Base-by-base conservation (phyloP, 2,797 vertebrate genomes). In the Galaxias olidus region DNA sequence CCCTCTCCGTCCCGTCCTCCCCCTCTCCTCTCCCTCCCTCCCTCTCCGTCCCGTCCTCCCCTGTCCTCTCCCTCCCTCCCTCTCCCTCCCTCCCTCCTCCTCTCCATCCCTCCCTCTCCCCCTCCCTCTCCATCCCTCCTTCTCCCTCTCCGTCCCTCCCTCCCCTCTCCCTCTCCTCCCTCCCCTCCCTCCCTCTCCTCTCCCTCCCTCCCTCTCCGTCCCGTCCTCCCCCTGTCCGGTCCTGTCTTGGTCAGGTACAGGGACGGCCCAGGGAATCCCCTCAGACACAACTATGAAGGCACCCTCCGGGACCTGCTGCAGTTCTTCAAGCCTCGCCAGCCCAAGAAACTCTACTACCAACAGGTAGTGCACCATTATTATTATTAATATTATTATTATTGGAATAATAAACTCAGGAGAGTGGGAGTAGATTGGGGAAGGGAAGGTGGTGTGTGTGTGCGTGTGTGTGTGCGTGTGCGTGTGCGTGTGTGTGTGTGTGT, bases 221-320 rank as follows among this genome's bases (percentile, higher is more conserved):
- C 52, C 12, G 9, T 48, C 18, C 48, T 85, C 86, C 85, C 87
- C 87, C 83, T 88, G 86, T 86, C 81, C 86, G 84, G 85, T 88
- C 86, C 86, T 89, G 84, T 90, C 84, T 87, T 89, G 88, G 90
- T 72, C 81, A 99, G 97, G 92, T 99, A 99, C 80, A 98, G 97
- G 88, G 98, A 99, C 86, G 98, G 98, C 81, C 97, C 98, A 86
- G 98, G 98, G 66, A 99, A 99, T 88, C 98, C 98, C 91, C 98
- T 99, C 94, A 96, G 97, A 91, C 98, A 99, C 94, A 99, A 98
- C 92, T 99, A 99, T 85, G 98, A 99, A 94, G 98, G 98, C 87
- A 99, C 98, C 71, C 92, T 99, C 88, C 88, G 97, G 91, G 98
- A 99, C 88, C 94, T 99, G 88, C 95, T 99, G 86, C 98, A 99